Evolutionary conservation across 2,113 vertebrate genomes (phyloP), one percentile per base, ranked within the genome.

Genomic region (Lathamus discolor): DNA sequence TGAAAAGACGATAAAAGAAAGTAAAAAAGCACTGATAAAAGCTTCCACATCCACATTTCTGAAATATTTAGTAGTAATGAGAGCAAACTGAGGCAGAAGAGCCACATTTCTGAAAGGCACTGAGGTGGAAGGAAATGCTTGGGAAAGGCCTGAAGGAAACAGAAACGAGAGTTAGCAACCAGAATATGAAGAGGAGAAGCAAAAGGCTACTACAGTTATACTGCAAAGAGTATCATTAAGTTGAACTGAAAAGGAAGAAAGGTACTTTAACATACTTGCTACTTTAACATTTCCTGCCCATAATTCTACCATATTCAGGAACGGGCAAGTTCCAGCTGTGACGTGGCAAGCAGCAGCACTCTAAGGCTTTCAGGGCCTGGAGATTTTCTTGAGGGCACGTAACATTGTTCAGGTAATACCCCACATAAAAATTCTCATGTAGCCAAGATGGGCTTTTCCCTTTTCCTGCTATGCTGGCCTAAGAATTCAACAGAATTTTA

Each of bases 1-100:
- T 11, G 6, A 83, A 59, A 88, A 49, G 33, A n/a, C 6, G 39
- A 51, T 27, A 23, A 87, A 85, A 83, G 29, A 44, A 90, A 83
- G 46, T 77, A 11, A 76, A 69, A 72, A 78, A 87, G 7, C 0
- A 7, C 25, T 72, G 70, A 79, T 29, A 68, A 84, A 86, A 83
- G 61, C 1, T 74, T 84, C 59, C 37, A 76, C 16, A 63, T 27
- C 23, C 66, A 54, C 0, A 0, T 15, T 48, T 69, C 25, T 63
- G 49, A 88, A 88, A 72, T 8, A 28, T 5, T 9, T 35, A 80
- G 63, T 6, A 95, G 15, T 17, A 85, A 78, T 7, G 39, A 81
- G 10, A 41, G 13, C 37, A 83, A 91, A 82, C 41, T 69, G 59
- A 70, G 43, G 54, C 48, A 11, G 13, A 83, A 80, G 2, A 39